These are phyloP conservation scores for Lobophora halterata DNA, from an alignment of 2,888 invertebrate genomes.

Conservation along the genomic window DNA sequence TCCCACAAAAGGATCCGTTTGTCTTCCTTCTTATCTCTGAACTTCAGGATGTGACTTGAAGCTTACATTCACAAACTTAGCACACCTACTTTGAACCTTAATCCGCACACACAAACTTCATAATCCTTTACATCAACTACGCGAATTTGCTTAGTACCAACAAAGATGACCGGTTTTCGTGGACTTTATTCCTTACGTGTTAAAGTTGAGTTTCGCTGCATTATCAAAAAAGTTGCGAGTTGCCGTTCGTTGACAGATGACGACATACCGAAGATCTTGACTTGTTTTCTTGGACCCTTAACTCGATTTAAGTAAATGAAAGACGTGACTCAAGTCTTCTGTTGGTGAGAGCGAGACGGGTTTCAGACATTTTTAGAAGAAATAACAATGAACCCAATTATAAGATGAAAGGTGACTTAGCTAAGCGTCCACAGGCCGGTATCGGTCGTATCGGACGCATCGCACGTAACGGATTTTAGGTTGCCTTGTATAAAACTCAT, in stretches of 20 bases:
- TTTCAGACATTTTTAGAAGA: no score
- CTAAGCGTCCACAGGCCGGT: no score
- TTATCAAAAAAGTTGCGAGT: conserved; percentile 35
- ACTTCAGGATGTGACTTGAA: conserved; percentile 51
- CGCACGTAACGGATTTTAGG: no score
- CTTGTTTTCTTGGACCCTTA: conserved; percentile 63
- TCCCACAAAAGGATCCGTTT: conserved; percentile 51
- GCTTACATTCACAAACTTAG: conserved; percentile 36
- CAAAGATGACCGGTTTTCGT: conserved; percentile 18
- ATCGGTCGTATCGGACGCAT: no score
- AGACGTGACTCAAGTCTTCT: conserved; percentile 48
- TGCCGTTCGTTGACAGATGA: conserved; percentile 65
- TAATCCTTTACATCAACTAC: conserved; percentile 21
- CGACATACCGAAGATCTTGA: conserved; percentile 58
- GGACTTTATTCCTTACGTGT: conserved; percentile 23
- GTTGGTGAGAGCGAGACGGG: conserved; percentile 34
- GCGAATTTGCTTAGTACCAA: conserved; percentile 18
- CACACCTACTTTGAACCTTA: conserved; percentile 23
- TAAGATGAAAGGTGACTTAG: no score
- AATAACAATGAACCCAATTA: no score
- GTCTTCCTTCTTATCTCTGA: conserved; percentile 58
- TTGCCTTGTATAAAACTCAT: no score
- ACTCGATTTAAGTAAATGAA: conserved; percentile 66
- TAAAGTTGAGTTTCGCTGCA: conserved; percentile 35
- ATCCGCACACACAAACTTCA: conserved; percentile 15